Evolutionary conservation across 2,113 vertebrate species (phyloP).

Genomic region (Siniperca knerii): DNA sequence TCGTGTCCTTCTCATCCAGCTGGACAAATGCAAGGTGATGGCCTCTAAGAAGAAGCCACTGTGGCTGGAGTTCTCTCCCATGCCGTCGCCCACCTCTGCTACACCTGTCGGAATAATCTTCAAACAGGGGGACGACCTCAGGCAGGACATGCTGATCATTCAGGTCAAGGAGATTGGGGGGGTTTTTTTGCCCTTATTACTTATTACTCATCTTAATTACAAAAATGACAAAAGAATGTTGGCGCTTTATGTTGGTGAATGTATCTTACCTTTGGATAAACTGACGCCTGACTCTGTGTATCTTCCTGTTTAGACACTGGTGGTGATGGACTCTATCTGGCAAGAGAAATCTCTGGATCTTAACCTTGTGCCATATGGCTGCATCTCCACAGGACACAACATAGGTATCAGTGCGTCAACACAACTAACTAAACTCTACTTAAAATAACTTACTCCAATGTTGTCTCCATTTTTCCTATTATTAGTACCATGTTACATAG

Average conservation of each 20-base stretch:
- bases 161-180: conserved; percentile 70
- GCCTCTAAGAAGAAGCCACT: conserved; percentile 88
- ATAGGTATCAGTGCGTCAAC: conserved; percentile 72
- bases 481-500: background rate
- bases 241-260: background rate
- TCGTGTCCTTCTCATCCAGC: conserved; percentile 50
- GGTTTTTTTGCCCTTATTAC: background rate
- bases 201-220: background rate
- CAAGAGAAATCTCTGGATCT: conserved; percentile 85
- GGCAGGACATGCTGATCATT: conserved; percentile 88
- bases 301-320: conserved; percentile 74
- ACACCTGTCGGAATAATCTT: conserved; percentile 85
- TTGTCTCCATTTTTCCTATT: background rate
- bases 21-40: conserved; percentile 86
- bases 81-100: conserved; percentile 66
- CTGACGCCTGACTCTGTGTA: background rate
- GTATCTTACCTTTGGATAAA: background rate
- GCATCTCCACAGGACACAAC: conserved; percentile 86
- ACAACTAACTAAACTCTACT: background rate
- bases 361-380: conserved; percentile 86
- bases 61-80: conserved; percentile 85
- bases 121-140: conserved; percentile 88
- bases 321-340: conserved; percentile 88
- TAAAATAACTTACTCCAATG: background rate
- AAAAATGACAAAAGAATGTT: background rate